Percentiles rank a stretch among this genome's conserved stretches.
Evolutionary conservation across 1,140 invertebrate species (phyloP).

Genomic region (Atopsyche davidsoni): DNA sequence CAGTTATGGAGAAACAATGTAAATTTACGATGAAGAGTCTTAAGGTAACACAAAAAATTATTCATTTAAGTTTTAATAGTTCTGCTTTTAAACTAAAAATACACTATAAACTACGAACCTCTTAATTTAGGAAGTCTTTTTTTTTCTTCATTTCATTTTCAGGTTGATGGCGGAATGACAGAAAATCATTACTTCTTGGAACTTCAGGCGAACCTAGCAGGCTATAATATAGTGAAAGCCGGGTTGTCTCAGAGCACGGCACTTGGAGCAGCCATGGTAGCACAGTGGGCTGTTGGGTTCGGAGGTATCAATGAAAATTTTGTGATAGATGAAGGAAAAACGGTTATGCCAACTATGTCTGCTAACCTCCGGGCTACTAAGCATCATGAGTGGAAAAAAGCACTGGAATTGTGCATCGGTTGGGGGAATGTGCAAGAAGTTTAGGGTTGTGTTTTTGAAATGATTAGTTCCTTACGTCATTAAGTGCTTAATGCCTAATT

Average conservation of each 20-base stretch:
- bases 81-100: neutral
- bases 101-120: neutral
- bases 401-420: constrained; percentile 68
- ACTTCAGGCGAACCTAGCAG: constrained; percentile 51
- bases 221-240: constrained; percentile 60
- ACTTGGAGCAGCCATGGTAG: constrained; percentile 74
- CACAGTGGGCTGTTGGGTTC: constrained; percentile 61
- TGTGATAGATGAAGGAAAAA: constrained; percentile 51
- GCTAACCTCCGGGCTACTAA: constrained; percentile 64
- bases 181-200: constrained; percentile 83
- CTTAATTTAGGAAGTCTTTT: neutral
- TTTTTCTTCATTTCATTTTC: constrained; percentile 45
- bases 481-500: too few species aligned
- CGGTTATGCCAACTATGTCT: constrained; percentile 62
- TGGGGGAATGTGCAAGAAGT: too few species aligned
- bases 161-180: constrained; percentile 93
- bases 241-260: constrained; percentile 81
- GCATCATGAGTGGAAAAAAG: constrained; percentile 80
- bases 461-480: too few species aligned
- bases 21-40: constrained; percentile 63
- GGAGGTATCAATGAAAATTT: constrained; percentile 35
- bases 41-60: constrained; percentile 47
- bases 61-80: neutral
- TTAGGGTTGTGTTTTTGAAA: too few species aligned
- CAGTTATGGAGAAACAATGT: constrained; percentile 85